Evolutionary conservation across 2,113 vertebrate species (phyloP).

Genomic region (Engystomops pustulosus): DNA sequence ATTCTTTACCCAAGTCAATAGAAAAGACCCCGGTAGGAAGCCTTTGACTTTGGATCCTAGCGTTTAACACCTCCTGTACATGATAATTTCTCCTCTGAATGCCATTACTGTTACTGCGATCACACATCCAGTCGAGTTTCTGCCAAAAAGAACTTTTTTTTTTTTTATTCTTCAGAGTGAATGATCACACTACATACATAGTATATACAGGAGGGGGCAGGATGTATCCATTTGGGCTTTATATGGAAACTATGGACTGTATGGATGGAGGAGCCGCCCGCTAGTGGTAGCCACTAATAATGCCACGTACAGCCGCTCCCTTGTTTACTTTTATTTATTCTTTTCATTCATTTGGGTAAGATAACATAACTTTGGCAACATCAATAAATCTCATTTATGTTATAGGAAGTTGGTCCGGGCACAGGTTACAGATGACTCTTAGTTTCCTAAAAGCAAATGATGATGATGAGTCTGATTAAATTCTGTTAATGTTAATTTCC

Average conservation of each 20-base stretch:
- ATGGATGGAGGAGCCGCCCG: no score
- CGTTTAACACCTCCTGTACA: background rate
- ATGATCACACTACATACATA: background rate
- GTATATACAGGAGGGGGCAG: no score
- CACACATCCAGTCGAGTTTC: background rate
- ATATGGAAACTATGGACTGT: no score
- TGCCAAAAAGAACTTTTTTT: background rate
- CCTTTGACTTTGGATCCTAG: background rate
- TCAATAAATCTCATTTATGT: slow-evolving; percentile 59
- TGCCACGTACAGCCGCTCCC: background rate
- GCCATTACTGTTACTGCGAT: background rate
- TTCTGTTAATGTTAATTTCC: slow-evolving; percentile 53
- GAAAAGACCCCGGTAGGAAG: background rate
- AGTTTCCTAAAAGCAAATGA: slow-evolving; percentile 62
- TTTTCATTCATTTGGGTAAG: slow-evolving; percentile 49
- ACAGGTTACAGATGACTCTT: slow-evolving; percentile 60
- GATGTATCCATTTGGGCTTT: no score
- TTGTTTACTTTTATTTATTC: slow-evolving; percentile 26
- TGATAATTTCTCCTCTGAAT: background rate
- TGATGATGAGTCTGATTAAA: slow-evolving; percentile 64
- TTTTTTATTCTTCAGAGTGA: background rate
- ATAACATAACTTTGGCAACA: slow-evolving; percentile 58
- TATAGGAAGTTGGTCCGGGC: slow-evolving; percentile 60
- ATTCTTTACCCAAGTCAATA: background rate
- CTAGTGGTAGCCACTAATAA: no score